Conservation (phyloP, 1,140 invertebrate species). For the Vollenhovia emeryi region DNA sequence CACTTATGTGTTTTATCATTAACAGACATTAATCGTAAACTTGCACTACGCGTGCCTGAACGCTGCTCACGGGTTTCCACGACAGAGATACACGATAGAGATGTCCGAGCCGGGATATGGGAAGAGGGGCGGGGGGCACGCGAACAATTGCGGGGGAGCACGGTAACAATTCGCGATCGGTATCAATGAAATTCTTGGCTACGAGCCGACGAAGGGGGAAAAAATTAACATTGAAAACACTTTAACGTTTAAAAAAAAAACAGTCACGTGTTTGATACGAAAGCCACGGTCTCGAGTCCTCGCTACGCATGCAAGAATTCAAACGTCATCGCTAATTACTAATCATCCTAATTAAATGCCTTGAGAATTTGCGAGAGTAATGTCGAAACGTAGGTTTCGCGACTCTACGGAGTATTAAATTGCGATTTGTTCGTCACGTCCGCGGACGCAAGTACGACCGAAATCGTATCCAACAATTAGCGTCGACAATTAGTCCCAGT, state of each 20-base stretch:
- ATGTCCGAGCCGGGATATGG: not conserved
- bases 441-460: not conserved
- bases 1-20: conserved; percentile 49
- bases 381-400: conserved; percentile 14
- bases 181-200: not conserved
- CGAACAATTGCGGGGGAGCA: not conserved
- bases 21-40: conserved; percentile 29
- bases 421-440: not conserved
- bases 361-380: conserved; percentile 8
- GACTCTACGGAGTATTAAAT: conserved; percentile 7
- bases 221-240: not conserved
- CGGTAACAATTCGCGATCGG: not conserved
- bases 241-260: not conserved
- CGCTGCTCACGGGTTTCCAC: conserved; percentile 19
- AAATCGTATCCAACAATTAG: not conserved
- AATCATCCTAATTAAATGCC: conserved; percentile 26
- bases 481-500: conserved; percentile 4
- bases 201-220: not conserved
- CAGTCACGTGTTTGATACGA: not conserved
- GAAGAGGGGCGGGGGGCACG: no score
- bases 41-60: conserved; percentile 57
- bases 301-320: not conserved
- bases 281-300: not conserved
- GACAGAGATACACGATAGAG: not conserved
- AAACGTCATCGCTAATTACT: not conserved